These are phyloP conservation scores for Agrypnia vestita DNA, from an alignment of 1,140 invertebrate genomes.

Conservation along the genomic window DNA sequence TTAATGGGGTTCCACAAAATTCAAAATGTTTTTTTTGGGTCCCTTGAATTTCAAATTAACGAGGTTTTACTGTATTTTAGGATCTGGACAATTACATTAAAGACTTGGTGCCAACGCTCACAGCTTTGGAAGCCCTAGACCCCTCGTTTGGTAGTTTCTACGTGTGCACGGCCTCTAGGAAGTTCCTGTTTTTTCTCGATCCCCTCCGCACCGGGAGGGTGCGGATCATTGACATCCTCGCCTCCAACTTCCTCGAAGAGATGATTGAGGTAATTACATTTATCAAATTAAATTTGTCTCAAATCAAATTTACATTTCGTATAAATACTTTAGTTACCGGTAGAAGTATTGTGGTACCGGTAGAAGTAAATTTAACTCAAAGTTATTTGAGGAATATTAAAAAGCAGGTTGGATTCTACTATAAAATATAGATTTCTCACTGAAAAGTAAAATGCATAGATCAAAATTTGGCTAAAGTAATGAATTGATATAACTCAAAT, in stretches of 20 bases:
- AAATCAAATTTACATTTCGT: too few relatives aligned
- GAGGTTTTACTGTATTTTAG: conserved; percentile 69
- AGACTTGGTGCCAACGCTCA: conserved; percentile 92
- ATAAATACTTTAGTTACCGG: too few relatives aligned
- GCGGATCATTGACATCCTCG: conserved; percentile 92
- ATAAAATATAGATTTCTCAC: too few relatives aligned
- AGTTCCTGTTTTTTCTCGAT: conserved; percentile 97
- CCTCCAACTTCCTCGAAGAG: conserved; percentile 94
- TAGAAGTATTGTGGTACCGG: too few relatives aligned
- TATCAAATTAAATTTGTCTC: not conserved
- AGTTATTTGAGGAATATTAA: too few relatives aligned
- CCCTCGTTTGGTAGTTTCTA: conserved; percentile 97
- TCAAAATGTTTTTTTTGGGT: too few relatives aligned
- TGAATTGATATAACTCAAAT: too few relatives aligned
- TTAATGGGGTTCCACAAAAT: too few relatives aligned
- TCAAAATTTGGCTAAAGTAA: too few relatives aligned
- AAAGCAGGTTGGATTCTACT: too few relatives aligned
- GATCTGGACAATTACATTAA: conserved; percentile 96
- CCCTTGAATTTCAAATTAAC: too few relatives aligned
- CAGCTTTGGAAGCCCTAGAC: conserved; percentile 91
- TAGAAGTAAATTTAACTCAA: too few relatives aligned
- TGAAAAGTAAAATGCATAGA: conserved; percentile 2
- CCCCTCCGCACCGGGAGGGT: conserved; percentile 90
- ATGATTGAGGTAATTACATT: conserved; percentile 81
- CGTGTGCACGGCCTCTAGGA: conserved; percentile 94